Conservation (phyloP, 2,888 invertebrate species). For the Sarcophaga subvicina region DNA sequence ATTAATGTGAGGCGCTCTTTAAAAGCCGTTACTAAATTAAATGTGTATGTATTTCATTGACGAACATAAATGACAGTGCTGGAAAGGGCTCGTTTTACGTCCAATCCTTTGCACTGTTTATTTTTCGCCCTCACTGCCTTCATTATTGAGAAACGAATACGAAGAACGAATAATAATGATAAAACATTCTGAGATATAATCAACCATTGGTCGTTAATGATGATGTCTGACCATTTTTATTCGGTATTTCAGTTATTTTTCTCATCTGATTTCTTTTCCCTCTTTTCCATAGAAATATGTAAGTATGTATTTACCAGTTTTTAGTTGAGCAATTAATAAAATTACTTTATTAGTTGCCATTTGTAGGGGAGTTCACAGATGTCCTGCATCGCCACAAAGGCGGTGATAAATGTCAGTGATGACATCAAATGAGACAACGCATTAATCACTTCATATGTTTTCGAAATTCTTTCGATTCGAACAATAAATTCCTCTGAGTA, state of each 20-base stretch:
- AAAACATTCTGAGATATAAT: background rate
- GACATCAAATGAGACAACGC: background rate
- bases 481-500: too few relatives aligned
- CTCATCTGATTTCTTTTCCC: background rate
- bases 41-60: background rate
- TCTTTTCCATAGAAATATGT: background rate
- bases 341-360: background rate
- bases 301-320: background rate
- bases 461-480: too few relatives aligned
- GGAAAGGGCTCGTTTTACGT: background rate
- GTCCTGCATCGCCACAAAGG: background rate
- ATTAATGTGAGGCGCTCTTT: background rate
- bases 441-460: conserved; percentile 13
- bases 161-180: too few relatives aligned
- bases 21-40: background rate
- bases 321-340: conserved; percentile 8
- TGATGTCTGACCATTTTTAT: background rate
- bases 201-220: background rate
- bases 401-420: background rate
- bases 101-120: background rate
- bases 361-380: background rate
- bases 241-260: background rate
- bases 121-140: background rate
- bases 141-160: background rate
- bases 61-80: background rate